These are phyloP conservation scores for Champsocephalus gunnari DNA, from an alignment of 2,797 vertebrate species.

Conservation along the genomic window DNA sequence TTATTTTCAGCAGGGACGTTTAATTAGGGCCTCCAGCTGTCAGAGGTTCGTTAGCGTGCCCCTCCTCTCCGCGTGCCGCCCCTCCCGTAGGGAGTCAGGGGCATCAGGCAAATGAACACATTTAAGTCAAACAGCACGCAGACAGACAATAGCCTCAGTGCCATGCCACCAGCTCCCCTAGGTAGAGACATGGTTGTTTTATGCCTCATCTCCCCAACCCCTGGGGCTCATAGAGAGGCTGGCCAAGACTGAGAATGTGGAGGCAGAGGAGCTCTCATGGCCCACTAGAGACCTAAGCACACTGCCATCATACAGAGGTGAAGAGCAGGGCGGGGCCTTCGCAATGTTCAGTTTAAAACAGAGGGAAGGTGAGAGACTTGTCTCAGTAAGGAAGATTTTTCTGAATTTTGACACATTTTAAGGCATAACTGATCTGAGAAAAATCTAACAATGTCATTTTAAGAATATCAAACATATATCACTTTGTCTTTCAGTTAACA, in stretches of 20 bases:
- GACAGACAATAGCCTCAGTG: constrained; percentile 77
- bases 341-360: constrained; percentile 20
- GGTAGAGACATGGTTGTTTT: constrained; percentile 82
- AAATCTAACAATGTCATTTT: not conserved
- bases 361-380: not conserved
- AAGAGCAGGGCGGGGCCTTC: constrained; percentile 27
- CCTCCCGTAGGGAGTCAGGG: constrained; percentile 75
- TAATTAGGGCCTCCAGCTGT: constrained; percentile 92
- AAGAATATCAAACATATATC: not conserved
- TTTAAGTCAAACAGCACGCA: constrained; percentile 86
- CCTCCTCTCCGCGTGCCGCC: constrained; percentile 78
- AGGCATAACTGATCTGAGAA: not conserved
- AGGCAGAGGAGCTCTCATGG: constrained; percentile 65
- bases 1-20: constrained; percentile 88
- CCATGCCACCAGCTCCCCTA: constrained; percentile 78
- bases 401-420: not conserved
- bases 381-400: not conserved
- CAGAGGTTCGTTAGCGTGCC: constrained; percentile 86
- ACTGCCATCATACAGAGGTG: constrained; percentile 59
- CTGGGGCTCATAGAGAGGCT: constrained; percentile 76
- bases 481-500: not conserved
- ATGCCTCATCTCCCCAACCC: constrained; percentile 80
- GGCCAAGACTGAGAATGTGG: constrained; percentile 76
- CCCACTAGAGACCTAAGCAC: constrained; percentile 64
- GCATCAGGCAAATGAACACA: constrained; percentile 86